Evolutionary conservation across 2,113 vertebrate genomes (phyloP).

Genomic region (Donacobius atricapilla): DNA sequence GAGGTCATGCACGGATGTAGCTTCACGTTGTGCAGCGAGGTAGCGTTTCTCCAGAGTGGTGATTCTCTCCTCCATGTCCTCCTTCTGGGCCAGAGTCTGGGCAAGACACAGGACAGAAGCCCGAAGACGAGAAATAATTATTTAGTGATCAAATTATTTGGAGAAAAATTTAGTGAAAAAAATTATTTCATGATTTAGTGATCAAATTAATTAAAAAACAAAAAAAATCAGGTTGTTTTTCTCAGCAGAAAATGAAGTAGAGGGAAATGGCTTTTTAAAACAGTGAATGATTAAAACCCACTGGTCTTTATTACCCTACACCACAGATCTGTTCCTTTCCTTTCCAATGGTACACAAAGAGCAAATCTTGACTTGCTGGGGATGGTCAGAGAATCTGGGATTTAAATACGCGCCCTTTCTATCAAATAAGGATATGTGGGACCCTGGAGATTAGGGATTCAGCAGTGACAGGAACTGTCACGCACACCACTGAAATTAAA

Average conservation of each 20-base stretch:
- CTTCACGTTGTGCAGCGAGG: constrained; percentile 94
- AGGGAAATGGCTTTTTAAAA: not conserved
- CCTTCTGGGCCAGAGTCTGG: constrained; percentile 95
- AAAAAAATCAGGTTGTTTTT: not conserved
- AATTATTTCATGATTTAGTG: no score
- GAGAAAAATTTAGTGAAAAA: no score
- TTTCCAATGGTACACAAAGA: not conserved
- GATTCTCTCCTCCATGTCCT: constrained; percentile 98
- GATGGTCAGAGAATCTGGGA: not conserved
- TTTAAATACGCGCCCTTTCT: not conserved
- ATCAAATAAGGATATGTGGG: not conserved
- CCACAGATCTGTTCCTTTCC: not conserved
- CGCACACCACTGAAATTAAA: not conserved
- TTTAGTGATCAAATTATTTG: not conserved
- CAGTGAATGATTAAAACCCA: not conserved
- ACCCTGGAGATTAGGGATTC: not conserved
- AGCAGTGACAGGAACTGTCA: not conserved
- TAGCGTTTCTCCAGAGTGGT: constrained; percentile 98
- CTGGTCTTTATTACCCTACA: not conserved
- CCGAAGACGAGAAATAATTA: not conserved
- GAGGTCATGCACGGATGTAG: constrained; percentile 95
- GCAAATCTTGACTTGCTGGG: not conserved
- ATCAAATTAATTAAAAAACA: not conserved
- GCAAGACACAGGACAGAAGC: not conserved
- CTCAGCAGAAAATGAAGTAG: not conserved